Evolutionary conservation across 2,888 invertebrate species (phyloP).

Genomic region (Ophraella communa): DNA sequence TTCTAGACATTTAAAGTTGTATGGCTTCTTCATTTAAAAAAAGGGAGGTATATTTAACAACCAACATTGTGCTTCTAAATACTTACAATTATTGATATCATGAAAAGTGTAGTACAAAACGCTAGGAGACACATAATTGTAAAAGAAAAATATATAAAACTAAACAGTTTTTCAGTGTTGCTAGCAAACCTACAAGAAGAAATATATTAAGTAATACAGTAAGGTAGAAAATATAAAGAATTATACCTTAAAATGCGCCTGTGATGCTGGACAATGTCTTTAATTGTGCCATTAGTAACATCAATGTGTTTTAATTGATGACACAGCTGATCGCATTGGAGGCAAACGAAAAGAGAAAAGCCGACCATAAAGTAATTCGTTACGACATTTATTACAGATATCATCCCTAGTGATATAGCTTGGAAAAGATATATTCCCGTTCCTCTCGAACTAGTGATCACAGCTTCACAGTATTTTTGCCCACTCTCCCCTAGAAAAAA

Average conservation of each 20-base stretch:
- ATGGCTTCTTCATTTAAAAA: too few species aligned
- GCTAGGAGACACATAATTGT: conserved; percentile 16
- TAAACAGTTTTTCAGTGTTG: conserved; percentile 5
- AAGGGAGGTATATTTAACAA: too few species aligned
- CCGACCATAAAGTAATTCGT: conserved; percentile 18
- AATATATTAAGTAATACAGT: neutral
- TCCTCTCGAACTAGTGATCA: conserved; percentile 10
- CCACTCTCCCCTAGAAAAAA: conserved; percentile 15
- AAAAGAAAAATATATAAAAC: conserved; percentile 16
- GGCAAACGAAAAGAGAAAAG: conserved; percentile 9
- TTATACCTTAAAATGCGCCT: neutral
- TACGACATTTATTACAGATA: conserved; percentile 12
- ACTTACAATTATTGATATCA: conserved; percentile 22
- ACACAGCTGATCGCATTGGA: conserved; percentile 10
- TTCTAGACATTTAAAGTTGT: too few species aligned
- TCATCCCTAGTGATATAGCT: conserved; percentile 13
- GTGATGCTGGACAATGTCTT: neutral
- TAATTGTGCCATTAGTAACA: neutral
- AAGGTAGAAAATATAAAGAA: too few species aligned
- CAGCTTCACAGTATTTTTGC: conserved; percentile 15
- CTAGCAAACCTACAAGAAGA: conserved; percentile 9
- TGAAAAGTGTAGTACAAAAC: conserved; percentile 18
- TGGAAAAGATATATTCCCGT: conserved; percentile 6
- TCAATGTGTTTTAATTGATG: neutral
- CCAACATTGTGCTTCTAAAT: neutral